Evolutionary conservation across 2,797 vertebrate species (phyloP).

Genomic region (Balearica regulorum): DNA sequence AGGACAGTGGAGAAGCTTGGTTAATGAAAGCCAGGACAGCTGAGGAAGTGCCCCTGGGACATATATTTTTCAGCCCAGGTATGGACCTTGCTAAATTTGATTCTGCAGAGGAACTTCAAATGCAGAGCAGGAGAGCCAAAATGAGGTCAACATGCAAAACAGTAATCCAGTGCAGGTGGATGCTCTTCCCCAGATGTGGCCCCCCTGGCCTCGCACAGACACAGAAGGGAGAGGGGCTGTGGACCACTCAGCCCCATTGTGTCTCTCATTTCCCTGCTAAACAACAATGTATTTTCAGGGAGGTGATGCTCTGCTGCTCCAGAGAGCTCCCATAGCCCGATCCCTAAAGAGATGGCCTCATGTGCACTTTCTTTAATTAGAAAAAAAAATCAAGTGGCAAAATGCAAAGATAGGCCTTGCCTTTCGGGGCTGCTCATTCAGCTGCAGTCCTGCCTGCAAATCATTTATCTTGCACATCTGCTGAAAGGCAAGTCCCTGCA

Average conservation of each 20-base stretch:
- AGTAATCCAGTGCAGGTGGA: constrained; percentile 35
- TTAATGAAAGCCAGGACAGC: constrained; percentile 75
- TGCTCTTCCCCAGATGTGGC: neutral
- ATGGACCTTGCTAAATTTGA: constrained; percentile 15
- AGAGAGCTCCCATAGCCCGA: rapidly evolving
- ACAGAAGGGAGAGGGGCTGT: neutral
- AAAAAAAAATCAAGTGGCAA: neutral
- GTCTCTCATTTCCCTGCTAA: neutral
- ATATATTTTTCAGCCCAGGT: constrained; percentile 31
- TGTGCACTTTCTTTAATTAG: neutral
- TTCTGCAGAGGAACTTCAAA: constrained; percentile 38
- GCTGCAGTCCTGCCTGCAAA: neutral
- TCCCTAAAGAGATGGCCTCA: neutral
- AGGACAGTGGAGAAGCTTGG: constrained; percentile 77
- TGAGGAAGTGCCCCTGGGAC: neutral
- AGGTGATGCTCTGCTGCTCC: neutral
- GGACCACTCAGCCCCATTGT: rapidly evolving
- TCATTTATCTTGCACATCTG: neutral
- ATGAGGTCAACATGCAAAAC: neutral
- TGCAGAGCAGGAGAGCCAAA: neutral
- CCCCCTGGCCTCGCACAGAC: neutral
- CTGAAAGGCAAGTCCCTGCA: neutral
- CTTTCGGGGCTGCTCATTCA: neutral
- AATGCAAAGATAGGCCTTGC: neutral
- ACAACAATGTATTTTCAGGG: neutral